These are phyloP conservation scores for Fragariocoptes setiger DNA, from an alignment of 1,140 invertebrate species.

Conservation along the genomic window DNA sequence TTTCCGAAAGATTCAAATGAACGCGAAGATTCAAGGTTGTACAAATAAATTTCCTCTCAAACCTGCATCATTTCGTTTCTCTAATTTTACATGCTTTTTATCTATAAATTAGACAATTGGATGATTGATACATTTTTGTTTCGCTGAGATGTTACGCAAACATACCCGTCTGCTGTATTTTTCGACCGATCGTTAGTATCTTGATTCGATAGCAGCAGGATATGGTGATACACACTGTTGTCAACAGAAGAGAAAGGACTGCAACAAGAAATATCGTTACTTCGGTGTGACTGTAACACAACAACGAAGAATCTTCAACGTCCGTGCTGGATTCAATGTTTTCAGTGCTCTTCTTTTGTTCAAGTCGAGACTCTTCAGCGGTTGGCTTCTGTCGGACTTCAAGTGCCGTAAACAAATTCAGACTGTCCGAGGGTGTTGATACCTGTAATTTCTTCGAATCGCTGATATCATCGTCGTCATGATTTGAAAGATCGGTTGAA, in stretches of 20 bases:
- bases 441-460: background rate
- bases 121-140: no score
- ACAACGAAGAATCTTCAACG: background rate
- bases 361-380: no score
- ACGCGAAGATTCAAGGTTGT: no score
- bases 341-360: slow-evolving; percentile 23
- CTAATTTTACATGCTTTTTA: no score
- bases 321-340: background rate
- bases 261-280: background rate
- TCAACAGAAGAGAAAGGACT: background rate
- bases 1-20: no score
- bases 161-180: no score
- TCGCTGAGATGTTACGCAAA: no score
- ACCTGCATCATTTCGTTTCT: no score
- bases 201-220: background rate
- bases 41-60: no score
- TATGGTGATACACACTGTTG: background rate
- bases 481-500: slow-evolving; percentile 10
- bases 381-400: slow-evolving; percentile 42
- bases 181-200: background rate
- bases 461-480: background rate
- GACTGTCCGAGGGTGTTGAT: slow-evolving; percentile 35
- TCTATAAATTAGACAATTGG: no score
- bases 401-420: slow-evolving; percentile 55
- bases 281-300: background rate